Evolutionary conservation across 2,797 vertebrate species (phyloP), one percentile per base, ranked within the genome.

Genomic region (Xenentodon cancila): DNA sequence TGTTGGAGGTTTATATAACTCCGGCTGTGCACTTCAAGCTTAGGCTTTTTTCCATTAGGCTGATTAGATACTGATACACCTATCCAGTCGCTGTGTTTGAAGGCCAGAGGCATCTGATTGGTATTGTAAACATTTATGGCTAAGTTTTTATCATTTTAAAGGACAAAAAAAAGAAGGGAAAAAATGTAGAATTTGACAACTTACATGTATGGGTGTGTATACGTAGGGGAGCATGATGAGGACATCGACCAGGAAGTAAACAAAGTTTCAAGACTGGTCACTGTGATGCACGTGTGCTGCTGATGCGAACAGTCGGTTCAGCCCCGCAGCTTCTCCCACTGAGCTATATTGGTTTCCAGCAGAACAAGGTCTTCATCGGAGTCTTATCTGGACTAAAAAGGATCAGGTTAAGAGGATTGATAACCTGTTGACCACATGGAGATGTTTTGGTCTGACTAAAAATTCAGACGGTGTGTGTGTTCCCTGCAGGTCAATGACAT

Each of bases 371-470:
- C 82, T 81, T 88, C 63, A 78, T 20, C 67, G 65, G 64, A 40
- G 54, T 88, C 82, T 91, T 86, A 91, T 85, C 71, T 53, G 63
- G 67, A 71, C 75, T 91, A 73, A 91, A 88, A 77, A 66, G 86
- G 90, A 87, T 93, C 82, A 89, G 50, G 73, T 65, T 92, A 87
- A 93, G 90, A 86, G 85, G 91, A 90, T 92, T 68, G 77, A 63
- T 71, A 48, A 60, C 63, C 76, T 70, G 47, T 76, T 62, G 74
- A 68, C 59, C 65, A 71, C 76, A 68, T 74, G 75, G 77, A 67
- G 68, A 68, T 79, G 82, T 71, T 85, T 64, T 84, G 65, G 67
- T 84, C 67, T 71, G 64, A 22, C 40, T 37, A 64, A 61, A 63
- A 53, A 61, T 56, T 53, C n/a, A 40, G 45, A 19, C 46, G 1